These are phyloP conservation scores for Drosophila paucipuncta DNA, from an alignment of 2,888 invertebrate genomes.

Conservation along the genomic window DNA sequence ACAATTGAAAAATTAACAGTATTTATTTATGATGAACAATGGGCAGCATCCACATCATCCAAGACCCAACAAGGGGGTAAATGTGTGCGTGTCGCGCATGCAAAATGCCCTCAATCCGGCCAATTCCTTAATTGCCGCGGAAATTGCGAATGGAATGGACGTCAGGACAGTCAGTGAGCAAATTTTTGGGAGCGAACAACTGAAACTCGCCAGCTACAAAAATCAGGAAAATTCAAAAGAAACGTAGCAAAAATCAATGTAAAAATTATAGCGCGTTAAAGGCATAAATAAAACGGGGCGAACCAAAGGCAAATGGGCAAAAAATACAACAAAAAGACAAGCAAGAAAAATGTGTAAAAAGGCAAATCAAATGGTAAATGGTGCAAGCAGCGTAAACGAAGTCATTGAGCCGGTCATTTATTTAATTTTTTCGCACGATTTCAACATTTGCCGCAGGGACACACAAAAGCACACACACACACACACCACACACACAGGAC, in stretches of 20 bases:
- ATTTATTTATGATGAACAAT: conserved; percentile 78
- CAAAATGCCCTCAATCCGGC: conserved; percentile 50
- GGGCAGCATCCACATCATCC: conserved; percentile 1
- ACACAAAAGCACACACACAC: conserved; percentile 11
- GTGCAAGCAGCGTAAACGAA: conserved; percentile 1
- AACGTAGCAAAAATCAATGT: conserved; percentile 66
- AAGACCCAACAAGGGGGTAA: not conserved
- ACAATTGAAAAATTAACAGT: conserved; percentile 80
- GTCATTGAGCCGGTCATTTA: conserved; percentile 63
- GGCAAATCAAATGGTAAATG: conserved; percentile 37
- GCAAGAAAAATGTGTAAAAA: conserved; percentile 9
- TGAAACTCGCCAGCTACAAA: not conserved
- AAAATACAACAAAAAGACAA: not conserved
- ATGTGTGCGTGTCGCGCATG: conserved; percentile 65
- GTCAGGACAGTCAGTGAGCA: conserved; percentile 42
- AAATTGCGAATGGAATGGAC: conserved; percentile 75
- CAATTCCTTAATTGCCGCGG: conserved; percentile 74
- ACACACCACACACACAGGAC: conserved; percentile 3
- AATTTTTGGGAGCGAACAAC: not conserved
- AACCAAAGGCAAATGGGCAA: not conserved
- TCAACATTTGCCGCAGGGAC: conserved; percentile 60
- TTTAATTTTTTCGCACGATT: conserved; percentile 80
- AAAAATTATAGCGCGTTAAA: conserved; percentile 68
- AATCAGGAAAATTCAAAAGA: conserved; percentile 21
- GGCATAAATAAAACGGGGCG: conserved; percentile 41